These are phyloP conservation scores for Dipodomys spectabilis DNA, from an alignment of 2,113 vertebrate genomes.

Conservation along the genomic window DNA sequence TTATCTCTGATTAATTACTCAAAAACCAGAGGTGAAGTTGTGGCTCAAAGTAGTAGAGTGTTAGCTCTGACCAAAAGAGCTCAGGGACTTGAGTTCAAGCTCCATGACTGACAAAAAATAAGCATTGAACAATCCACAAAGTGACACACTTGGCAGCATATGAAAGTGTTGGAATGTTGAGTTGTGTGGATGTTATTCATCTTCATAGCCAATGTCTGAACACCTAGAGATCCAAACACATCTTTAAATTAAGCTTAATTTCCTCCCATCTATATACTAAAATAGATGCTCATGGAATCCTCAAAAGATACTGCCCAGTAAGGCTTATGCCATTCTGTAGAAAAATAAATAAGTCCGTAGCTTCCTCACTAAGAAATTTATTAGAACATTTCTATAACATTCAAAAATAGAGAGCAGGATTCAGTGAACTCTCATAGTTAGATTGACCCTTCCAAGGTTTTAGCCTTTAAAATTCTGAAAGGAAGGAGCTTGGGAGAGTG, in stretches of 20 bases:
- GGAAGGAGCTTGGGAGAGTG: not conserved
- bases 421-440: not conserved
- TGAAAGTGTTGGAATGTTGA: not conserved
- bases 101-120: too few species aligned
- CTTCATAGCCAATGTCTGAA: not conserved
- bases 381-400: not conserved
- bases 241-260: constrained; percentile 16
- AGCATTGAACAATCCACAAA: too few species aligned
- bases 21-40: too few species aligned
- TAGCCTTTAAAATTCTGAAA: constrained; percentile 34
- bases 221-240: constrained; percentile 7
- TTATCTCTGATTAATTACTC: too few species aligned
- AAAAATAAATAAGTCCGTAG: not conserved
- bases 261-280: not conserved
- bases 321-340: not conserved
- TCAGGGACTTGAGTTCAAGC: too few species aligned
- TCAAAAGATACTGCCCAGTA: not conserved
- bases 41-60: too few species aligned
- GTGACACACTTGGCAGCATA: not conserved
- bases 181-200: not conserved
- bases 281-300: not conserved
- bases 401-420: not conserved
- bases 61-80: too few species aligned
- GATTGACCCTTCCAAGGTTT: not conserved
- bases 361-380: not conserved